phyloP scores from a whole-genome alignment of 2,888 invertebrate species.

The Cantharis nigra region DNA sequence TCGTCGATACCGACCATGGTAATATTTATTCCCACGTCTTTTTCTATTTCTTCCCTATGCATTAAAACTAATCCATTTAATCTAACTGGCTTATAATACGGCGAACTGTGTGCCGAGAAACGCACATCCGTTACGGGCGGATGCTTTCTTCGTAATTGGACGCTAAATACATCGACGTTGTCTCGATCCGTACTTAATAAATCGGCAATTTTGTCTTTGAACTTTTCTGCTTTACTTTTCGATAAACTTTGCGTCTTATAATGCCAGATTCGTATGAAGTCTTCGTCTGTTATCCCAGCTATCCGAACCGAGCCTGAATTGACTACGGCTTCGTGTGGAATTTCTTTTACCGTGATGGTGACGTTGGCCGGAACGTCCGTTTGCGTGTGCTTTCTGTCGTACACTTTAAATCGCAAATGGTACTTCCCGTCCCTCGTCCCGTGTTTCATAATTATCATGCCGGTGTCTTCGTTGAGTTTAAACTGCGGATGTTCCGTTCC shows the following conservation, averaged over 20 bases:
- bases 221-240: conserved; percentile 86
- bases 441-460: conserved; percentile 94
- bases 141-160: conserved; percentile 84
- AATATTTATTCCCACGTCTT: conserved; percentile 92
- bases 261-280: conserved; percentile 94
- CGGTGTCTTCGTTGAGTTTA: conserved; percentile 87
- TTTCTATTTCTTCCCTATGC: conserved; percentile 92
- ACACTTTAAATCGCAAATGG: conserved; percentile 82
- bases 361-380: conserved; percentile 96
- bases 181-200: conserved; percentile 83
- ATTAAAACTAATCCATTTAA: conserved; percentile 92
- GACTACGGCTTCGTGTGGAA: conserved; percentile 92
- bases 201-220: conserved; percentile 85
- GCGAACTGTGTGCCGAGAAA: conserved; percentile 94
- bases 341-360: conserved; percentile 90
- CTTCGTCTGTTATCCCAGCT: conserved; percentile 93
- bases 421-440: conserved; percentile 89
- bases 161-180: conserved; percentile 96
- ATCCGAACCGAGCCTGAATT: conserved; percentile 95
- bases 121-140: conserved; percentile 90
- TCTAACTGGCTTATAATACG: conserved; percentile 92
- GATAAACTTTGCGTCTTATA: conserved; percentile 84
- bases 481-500: conserved; percentile 84
- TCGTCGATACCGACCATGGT: conserved; percentile 98
- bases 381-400: conserved; percentile 93